Conservation (phyloP, 2,888 invertebrate genomes). For the Coenonympha arcania region DNA sequence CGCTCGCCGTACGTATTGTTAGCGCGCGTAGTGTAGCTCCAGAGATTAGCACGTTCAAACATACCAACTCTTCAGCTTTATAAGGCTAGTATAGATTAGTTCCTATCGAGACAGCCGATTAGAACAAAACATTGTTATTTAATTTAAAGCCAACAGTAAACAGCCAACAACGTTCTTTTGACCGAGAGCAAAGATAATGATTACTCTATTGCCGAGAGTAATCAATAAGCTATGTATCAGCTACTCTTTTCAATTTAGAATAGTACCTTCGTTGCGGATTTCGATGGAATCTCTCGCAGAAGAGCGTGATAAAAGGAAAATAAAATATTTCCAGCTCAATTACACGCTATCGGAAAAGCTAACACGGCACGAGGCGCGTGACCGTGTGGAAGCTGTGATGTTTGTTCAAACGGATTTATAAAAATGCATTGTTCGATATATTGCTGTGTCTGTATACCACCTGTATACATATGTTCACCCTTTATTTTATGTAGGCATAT, state of each 20-base stretch:
- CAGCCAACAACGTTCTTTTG: background rate
- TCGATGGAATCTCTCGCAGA: background rate
- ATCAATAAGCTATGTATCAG: background rate
- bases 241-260: background rate
- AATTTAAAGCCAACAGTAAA: no score
- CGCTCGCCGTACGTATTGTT: no score
- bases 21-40: no score
- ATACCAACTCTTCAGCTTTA: no score
- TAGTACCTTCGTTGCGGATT: background rate
- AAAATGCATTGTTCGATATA: slow-evolving; percentile 1
- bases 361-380: slow-evolving; percentile 6
- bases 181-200: no score
- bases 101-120: no score
- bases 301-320: slow-evolving; percentile 1
- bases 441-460: background rate
- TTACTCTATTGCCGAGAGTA: no score
- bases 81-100: no score
- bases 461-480: no score
- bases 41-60: no score
- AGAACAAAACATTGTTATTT: no score
- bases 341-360: slow-evolving; percentile 9
- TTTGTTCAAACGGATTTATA: slow-evolving; percentile 7
- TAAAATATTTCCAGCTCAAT: slow-evolving; percentile 8
- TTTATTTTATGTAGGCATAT: no score
- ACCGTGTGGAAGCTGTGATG: slow-evolving; percentile 1